Percentiles rank a stretch among this genome's conserved stretches.
These are phyloP conservation scores for Petaurus breviceps DNA, from an alignment of 2,113 vertebrate species.

Conservation along the genomic window DNA sequence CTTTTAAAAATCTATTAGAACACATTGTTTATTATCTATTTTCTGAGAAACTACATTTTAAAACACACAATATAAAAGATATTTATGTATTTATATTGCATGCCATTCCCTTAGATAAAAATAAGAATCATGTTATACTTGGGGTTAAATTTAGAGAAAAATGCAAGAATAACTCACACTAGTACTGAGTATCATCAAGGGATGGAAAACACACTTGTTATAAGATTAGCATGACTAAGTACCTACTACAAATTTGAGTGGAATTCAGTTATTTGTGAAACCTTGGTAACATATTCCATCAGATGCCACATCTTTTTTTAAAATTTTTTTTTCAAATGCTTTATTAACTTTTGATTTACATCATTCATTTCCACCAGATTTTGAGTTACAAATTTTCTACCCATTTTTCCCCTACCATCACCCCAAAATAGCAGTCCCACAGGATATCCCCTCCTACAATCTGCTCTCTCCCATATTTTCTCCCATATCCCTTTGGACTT, in stretches of 20 bases:
- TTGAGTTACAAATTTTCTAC: too few species aligned
- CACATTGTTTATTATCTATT: background rate
- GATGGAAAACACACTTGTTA: background rate
- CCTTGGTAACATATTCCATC: conserved; percentile 54
- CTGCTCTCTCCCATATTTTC: too few species aligned
- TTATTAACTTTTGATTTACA: too few species aligned
- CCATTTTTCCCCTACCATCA: too few species aligned
- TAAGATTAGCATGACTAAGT: background rate
- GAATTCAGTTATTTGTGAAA: conserved; percentile 36
- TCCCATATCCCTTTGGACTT: too few species aligned
- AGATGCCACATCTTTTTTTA: conserved; percentile 54
- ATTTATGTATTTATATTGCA: too few species aligned
- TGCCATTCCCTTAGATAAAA: background rate
- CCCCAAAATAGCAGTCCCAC: too few species aligned
- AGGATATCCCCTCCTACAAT: too few species aligned
- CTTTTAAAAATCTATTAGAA: background rate
- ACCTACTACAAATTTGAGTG: background rate
- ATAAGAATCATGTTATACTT: background rate
- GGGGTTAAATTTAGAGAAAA: background rate
- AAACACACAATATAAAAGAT: background rate
- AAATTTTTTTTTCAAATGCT: too few species aligned
- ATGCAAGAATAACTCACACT: background rate
- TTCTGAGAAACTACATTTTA: background rate
- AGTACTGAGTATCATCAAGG: background rate
- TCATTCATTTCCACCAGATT: too few species aligned